Evolutionary conservation across 2,113 vertebrate genomes (phyloP), one percentile per base, ranked within the genome.

Genomic region (Oceanites oceanicus): DNA sequence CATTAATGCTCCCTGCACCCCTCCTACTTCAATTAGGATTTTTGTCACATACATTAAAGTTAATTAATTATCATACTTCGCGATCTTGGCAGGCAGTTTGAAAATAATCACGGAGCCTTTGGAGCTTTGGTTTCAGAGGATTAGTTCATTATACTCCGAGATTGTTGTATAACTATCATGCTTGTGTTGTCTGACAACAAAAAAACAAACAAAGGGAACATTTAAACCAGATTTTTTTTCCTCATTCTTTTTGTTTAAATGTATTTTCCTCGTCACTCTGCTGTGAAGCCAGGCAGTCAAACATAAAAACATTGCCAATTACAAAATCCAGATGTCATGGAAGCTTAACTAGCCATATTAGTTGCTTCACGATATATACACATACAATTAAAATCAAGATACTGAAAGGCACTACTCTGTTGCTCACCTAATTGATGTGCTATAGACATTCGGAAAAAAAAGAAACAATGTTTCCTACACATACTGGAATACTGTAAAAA

Each of bases 301-400:
- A 94, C 75, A 88, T 52, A 66, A 79, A 92, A 92, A 59, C 20
- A 55, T 45, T 58, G 58, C 36, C 87, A 87, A 18, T 5, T 86
- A 71, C 76, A 95, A 95, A 96, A 94, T 87, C 49, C 85, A 97
- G 82, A 82, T 77, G 66, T 74, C 58, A 76, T n/a, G 40, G 85
- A 87, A 89, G 49, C 40, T 65, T 82, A 89, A 84, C 55, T 49
- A 81, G 45, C 62, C 62, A 19, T 73, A 82, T 84, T 89, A 68
- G 47, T 72, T 93, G 13, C 45, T 86, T 86, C 6, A 8, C 4
- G 3, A 38, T 26, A 59, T 38, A 66, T 30, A 87, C 6, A 66
- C 25, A 38, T 12, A 50, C 18, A 79, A 63, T 86, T 92, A 75
- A 94, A 96, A 91, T 82, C 44, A 78, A 81, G 20, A 52, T 20